phyloP scores from a whole-genome alignment of 2,888 invertebrate species.

The Metalampra italica region DNA sequence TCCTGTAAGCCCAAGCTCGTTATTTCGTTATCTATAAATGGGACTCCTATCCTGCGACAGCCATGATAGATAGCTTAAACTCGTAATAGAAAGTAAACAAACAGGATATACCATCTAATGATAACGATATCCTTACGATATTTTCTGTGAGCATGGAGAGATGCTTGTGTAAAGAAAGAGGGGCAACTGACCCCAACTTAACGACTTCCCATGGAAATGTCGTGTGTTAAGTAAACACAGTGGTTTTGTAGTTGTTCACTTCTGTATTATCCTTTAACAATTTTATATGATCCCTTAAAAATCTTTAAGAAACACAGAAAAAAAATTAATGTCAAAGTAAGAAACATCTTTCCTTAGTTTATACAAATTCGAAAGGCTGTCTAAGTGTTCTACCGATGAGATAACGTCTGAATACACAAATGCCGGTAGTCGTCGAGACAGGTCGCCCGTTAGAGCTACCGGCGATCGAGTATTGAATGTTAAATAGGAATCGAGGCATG shows the following conservation, averaged over 20 bases:
- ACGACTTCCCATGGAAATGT: background rate
- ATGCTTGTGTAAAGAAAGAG: slow-evolving; percentile 34
- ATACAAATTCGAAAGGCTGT: background rate
- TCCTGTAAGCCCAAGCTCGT: slow-evolving; percentile 6
- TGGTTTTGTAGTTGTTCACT: too few species aligned
- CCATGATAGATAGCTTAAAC: slow-evolving; percentile 66
- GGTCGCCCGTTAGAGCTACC: slow-evolving; percentile 49
- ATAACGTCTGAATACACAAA: slow-evolving; percentile 6
- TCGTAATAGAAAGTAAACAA: slow-evolving; percentile 60
- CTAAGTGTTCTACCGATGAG: slow-evolving; percentile 9
- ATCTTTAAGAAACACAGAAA: too few species aligned
- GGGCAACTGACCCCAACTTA: slow-evolving; percentile 32
- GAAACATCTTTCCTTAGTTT: too few species aligned
- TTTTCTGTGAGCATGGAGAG: slow-evolving; percentile 27
- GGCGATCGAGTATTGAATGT: slow-evolving; percentile 55
- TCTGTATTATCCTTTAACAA: too few species aligned
- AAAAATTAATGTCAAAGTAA: too few species aligned
- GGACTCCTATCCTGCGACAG: slow-evolving; percentile 55
- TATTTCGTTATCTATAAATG: slow-evolving; percentile 51
- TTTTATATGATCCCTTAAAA: too few species aligned
- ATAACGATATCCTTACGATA: slow-evolving; percentile 59
- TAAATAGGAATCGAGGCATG: slow-evolving; percentile 44
- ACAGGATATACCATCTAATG: slow-evolving; percentile 60
- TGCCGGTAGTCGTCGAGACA: slow-evolving; percentile 62
- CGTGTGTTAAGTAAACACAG: too few species aligned